A percentile compares a stretch with the other conserved stretches of the same genome.
phyloP scores from a whole-genome alignment of 2,113 vertebrate genomes.

The Dryoscopus gambensis region DNA sequence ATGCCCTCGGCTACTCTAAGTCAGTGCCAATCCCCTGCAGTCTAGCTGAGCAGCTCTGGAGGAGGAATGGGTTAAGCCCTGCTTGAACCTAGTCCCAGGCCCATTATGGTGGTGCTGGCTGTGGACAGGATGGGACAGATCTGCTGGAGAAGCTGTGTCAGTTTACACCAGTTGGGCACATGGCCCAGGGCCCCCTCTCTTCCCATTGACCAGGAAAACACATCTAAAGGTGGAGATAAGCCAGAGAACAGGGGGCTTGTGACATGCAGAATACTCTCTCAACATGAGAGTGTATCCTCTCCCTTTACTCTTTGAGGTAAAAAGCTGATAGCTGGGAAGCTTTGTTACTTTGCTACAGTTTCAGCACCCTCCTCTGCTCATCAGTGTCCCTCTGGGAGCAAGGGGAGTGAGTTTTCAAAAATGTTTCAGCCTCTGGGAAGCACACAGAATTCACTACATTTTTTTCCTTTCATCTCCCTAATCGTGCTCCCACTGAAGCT shows the following conservation, averaged over 20 bases:
- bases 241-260: background rate
- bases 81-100: background rate
- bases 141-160: background rate
- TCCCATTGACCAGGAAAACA: background rate
- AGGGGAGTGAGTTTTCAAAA: background rate
- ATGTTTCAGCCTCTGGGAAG: background rate
- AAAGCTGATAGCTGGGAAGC: background rate
- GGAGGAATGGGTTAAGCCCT: background rate
- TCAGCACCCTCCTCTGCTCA: background rate
- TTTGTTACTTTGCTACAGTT: background rate
- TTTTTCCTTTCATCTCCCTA: background rate
- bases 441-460: rapidly evolving
- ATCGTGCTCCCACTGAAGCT: background rate
- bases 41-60: background rate
- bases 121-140: background rate
- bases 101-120: background rate
- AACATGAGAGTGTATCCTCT: background rate
- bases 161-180: background rate
- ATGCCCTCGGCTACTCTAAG: background rate
- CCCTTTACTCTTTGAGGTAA: background rate
- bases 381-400: background rate
- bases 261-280: background rate
- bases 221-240: background rate
- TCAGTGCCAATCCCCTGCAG: background rate
- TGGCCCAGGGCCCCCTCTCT: rapidly evolving